Conservation (phyloP, 2,888 invertebrate genomes). For the Arge pagana region DNA sequence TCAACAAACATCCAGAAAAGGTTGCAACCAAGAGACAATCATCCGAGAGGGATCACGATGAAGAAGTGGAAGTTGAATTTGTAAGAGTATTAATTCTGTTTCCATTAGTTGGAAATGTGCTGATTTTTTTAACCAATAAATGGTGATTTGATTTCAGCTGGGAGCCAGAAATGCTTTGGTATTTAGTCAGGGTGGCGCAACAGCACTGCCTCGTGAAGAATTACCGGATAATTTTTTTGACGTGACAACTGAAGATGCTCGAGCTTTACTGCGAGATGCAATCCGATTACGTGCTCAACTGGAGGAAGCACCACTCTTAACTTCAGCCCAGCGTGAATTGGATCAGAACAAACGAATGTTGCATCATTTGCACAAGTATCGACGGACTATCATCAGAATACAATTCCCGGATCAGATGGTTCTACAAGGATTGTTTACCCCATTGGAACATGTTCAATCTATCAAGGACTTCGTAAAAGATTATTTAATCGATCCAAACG, state of each 20-base stretch:
- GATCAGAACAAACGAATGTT: constrained; percentile 64
- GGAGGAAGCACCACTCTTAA: constrained; percentile 76
- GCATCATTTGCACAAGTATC: constrained; percentile 69
- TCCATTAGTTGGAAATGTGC: constrained; percentile 11
- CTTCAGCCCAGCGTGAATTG: constrained; percentile 66
- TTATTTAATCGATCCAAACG: constrained; percentile 68
- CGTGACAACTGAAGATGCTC: constrained; percentile 81
- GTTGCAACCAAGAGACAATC: neutral
- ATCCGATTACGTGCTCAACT: constrained; percentile 67
- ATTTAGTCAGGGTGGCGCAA: constrained; percentile 66
- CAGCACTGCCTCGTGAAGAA: constrained; percentile 68
- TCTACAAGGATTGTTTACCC: constrained; percentile 83
- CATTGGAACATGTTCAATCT: constrained; percentile 72
- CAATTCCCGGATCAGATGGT: constrained; percentile 87
- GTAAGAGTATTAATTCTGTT: constrained; percentile 44
- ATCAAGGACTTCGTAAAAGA: constrained; percentile 76
- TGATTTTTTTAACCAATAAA: constrained; percentile 17
- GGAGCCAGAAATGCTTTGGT: constrained; percentile 77
- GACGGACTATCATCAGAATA: constrained; percentile 78
- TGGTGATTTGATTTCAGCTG: constrained; percentile 61
- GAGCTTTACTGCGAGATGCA: constrained; percentile 74
- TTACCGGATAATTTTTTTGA: constrained; percentile 89
- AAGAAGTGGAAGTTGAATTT: constrained; percentile 54
- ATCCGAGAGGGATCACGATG: neutral
- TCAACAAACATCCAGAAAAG: neutral